Percentiles rank a stretch among this genome's conserved stretches.
Evolutionary conservation across 2,888 invertebrate species (phyloP).

Genomic region (Camponotus fellah): DNA sequence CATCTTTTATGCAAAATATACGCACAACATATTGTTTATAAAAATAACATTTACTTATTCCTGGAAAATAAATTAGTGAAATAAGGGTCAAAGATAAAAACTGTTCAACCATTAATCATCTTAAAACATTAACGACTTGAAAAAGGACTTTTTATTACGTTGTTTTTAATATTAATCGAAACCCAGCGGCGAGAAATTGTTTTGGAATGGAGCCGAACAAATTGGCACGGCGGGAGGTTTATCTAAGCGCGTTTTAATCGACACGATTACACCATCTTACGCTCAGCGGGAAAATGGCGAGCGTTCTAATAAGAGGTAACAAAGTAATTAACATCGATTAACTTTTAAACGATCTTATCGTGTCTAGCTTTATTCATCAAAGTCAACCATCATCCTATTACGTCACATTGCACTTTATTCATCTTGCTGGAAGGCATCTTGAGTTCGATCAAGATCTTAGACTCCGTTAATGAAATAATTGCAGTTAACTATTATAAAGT

Average conservation of each 20-base stretch:
- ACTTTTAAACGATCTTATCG: constrained; percentile 53
- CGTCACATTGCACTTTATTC: constrained; percentile 14
- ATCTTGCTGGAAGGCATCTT: constrained; percentile 13
- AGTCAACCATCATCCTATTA: constrained; percentile 26
- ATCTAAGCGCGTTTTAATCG: constrained; percentile 55
- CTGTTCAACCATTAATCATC: constrained; percentile 29
- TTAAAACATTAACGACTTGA: constrained; percentile 15
- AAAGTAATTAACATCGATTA: constrained; percentile 54
- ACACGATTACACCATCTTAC: constrained; percentile 42
- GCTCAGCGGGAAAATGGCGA: constrained; percentile 47
- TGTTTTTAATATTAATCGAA: constrained; percentile 49
- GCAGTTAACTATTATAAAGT: neutral
- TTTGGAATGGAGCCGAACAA: constrained; percentile 52
- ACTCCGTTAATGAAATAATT: neutral
- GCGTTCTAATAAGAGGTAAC: constrained; percentile 45
- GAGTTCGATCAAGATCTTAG: neutral
- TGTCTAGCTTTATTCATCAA: constrained; percentile 35
- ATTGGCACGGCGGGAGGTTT: constrained; percentile 55
- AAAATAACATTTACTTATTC: neutral
- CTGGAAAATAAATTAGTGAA: neutral
- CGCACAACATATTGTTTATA: neutral
- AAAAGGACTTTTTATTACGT: constrained; percentile 26
- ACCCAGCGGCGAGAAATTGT: constrained; percentile 48
- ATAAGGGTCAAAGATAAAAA: neutral
- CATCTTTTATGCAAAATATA: neutral